Percentiles rank a stretch among this genome's conserved stretches.
Conservation (phyloP, 2,888 invertebrate genomes). For the Oligia strigilis region DNA sequence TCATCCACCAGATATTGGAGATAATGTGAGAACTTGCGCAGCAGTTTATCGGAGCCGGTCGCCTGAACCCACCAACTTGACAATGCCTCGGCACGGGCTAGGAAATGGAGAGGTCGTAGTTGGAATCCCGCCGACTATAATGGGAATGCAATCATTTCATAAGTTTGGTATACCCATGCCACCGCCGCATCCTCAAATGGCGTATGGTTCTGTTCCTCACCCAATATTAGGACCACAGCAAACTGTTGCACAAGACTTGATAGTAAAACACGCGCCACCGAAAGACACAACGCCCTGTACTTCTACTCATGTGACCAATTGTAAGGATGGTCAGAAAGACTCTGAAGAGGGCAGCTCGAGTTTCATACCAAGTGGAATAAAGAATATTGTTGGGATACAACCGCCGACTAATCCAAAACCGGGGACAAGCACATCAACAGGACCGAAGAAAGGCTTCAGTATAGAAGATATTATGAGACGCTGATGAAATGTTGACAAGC, state of each 20-base stretch:
- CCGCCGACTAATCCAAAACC: conserved; percentile 87
- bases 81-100: conserved; percentile 84
- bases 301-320: conserved; percentile 83
- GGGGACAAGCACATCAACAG: conserved; percentile 90
- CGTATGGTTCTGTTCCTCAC: conserved; percentile 83
- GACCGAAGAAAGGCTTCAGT: conserved; percentile 95
- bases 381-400: conserved; percentile 89
- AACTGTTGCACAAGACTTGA: conserved; percentile 89
- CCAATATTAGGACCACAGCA: conserved; percentile 86
- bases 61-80: conserved; percentile 88
- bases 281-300: conserved; percentile 84
- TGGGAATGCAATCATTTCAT: conserved; percentile 87
- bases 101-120: conserved; percentile 81
- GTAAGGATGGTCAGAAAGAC: conserved; percentile 79
- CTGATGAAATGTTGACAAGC: conserved; percentile 80
- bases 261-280: conserved; percentile 89
- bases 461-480: conserved; percentile 98
- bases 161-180: conserved; percentile 88
- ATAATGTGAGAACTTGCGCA: conserved; percentile 84
- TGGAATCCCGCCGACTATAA: conserved; percentile 83
- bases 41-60: conserved; percentile 85
- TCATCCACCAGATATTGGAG: conserved; percentile 89
- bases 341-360: conserved; percentile 79
- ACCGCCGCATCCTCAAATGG: conserved; percentile 86
- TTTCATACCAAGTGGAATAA: conserved; percentile 87